A percentile compares a stretch with the other conserved stretches of the same genome.
Evolutionary conservation across 2,797 vertebrate species (phyloP).

Genomic region (Moxostoma hubbsi): DNA sequence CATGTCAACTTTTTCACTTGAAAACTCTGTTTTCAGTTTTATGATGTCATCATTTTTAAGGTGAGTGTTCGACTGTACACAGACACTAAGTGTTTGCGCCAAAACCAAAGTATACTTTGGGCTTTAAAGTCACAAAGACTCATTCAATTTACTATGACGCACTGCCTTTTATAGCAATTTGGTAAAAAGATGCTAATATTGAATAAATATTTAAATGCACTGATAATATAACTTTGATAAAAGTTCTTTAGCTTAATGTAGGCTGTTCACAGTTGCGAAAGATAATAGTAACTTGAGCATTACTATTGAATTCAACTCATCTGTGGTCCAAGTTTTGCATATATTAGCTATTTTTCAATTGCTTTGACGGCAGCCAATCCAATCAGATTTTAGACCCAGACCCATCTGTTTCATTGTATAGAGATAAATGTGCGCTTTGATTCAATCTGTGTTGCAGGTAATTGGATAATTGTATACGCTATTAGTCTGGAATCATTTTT

Average conservation of each 20-base stretch:
- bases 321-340: background rate
- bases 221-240: background rate
- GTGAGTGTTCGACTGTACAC: too few species aligned
- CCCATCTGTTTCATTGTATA: background rate
- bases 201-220: too few species aligned
- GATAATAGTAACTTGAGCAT: background rate
- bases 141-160: too few species aligned
- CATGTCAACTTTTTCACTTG: too few species aligned
- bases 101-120: too few species aligned
- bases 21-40: too few species aligned
- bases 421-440: background rate
- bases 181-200: too few species aligned
- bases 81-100: too few species aligned
- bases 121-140: too few species aligned
- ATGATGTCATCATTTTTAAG: too few species aligned
- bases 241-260: background rate
- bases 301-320: background rate
- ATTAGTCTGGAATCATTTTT: background rate
- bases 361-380: background rate
- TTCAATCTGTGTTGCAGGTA: background rate
- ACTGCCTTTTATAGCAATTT: too few species aligned
- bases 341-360: background rate
- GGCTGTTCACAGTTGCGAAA: too few species aligned
- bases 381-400: conserved; percentile 20
- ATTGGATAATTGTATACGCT: background rate